Conservation (phyloP, 2,888 invertebrate genomes). For the Cheilosia impressa region DNA sequence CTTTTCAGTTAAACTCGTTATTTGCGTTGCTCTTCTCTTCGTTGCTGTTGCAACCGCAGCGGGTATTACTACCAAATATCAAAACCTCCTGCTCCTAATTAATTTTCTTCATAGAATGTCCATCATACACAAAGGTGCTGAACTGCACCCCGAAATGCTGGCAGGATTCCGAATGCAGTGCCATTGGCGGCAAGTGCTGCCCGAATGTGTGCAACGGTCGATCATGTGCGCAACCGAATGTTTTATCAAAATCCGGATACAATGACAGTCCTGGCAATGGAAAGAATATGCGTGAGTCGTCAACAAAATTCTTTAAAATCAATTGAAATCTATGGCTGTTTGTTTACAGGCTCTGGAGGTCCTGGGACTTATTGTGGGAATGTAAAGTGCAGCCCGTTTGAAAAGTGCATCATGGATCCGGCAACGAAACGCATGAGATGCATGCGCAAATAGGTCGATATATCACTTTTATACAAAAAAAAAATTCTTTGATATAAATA, state of each 20-base stretch:
- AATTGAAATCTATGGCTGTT: background rate
- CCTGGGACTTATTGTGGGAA: conserved; percentile 88
- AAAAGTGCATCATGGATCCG: conserved; percentile 88
- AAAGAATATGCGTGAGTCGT: conserved; percentile 82
- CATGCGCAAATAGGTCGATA: conserved; percentile 84
- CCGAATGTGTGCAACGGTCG: conserved; percentile 88
- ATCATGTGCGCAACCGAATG: conserved; percentile 86
- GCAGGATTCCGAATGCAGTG: conserved; percentile 87
- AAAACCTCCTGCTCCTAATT: too few species aligned
- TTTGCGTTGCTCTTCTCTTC: conserved; percentile 32
- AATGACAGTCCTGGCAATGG: conserved; percentile 79
- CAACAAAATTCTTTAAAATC: background rate
- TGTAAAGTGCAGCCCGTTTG: conserved; percentile 87
- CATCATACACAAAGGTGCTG: conserved; percentile 87
- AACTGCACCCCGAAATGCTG: conserved; percentile 88
- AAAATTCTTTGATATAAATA: background rate
- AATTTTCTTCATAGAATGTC: conserved; percentile 84
- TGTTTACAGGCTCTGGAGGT: conserved; percentile 75
- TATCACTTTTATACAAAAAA: background rate
- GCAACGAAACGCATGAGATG: conserved; percentile 88
- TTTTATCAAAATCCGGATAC: conserved; percentile 78
- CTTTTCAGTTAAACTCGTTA: conserved; percentile 50
- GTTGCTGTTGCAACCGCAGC: conserved; percentile 35
- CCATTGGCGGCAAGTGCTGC: conserved; percentile 88
- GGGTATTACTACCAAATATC: conserved; percentile 4